These are phyloP conservation scores for Amblyjoppa fuscipennis DNA, from an alignment of 2,888 invertebrate species.

Conservation along the genomic window DNA sequence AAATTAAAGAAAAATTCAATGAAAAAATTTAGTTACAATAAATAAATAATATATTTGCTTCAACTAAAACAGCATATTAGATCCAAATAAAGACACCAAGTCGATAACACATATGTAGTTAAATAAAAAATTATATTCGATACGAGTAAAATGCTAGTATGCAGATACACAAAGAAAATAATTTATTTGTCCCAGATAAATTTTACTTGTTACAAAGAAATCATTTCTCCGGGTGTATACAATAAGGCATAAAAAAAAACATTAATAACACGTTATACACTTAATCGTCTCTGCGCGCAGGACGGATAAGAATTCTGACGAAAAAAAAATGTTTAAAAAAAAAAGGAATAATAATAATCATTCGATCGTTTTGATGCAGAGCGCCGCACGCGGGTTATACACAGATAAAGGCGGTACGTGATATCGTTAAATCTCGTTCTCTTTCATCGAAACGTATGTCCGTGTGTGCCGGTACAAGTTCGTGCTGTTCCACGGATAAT, in stretches of 20 bases:
- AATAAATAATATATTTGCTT: too few species aligned
- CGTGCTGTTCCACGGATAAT: slow-evolving; percentile 43
- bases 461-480: slow-evolving; percentile 34
- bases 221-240: background rate
- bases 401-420: background rate
- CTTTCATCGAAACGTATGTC: slow-evolving; percentile 20
- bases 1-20: too few species aligned
- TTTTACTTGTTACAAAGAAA: too few species aligned
- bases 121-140: too few species aligned
- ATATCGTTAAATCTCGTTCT: slow-evolving; percentile 37
- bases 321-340: background rate
- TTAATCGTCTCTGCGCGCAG: background rate
- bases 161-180: too few species aligned
- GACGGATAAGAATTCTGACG: background rate
- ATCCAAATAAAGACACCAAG: too few species aligned
- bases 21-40: too few species aligned
- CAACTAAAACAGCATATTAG: too few species aligned
- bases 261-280: slow-evolving; percentile 5
- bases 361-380: slow-evolving; percentile 18
- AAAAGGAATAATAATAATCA: slow-evolving; percentile 12
- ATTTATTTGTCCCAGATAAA: too few species aligned
- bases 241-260: background rate
- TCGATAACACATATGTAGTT: too few species aligned
- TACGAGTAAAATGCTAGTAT: too few species aligned
- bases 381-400: background rate